These are phyloP conservation scores for Lepidochrysops patricia DNA, from an alignment of 2,888 invertebrate genomes.

Conservation along the genomic window DNA sequence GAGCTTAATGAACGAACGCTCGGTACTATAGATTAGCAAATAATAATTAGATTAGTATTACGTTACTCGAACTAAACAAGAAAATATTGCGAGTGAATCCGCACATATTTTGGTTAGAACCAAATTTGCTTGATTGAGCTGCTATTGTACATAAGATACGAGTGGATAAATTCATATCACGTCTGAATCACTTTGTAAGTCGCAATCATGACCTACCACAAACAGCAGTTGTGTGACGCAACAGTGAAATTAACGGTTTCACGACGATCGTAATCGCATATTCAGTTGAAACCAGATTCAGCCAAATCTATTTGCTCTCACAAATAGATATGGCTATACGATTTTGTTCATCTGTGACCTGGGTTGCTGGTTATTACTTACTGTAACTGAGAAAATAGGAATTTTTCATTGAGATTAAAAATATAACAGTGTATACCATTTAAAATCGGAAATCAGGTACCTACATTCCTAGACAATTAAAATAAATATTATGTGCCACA, in stretches of 20 bases:
- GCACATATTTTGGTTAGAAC: no score
- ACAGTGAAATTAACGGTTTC: slow-evolving; percentile 6
- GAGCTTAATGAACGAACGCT: no score
- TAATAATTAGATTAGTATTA: no score
- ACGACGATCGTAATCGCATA: neutral
- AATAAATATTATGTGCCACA: neutral
- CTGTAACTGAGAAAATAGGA: neutral
- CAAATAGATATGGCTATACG: neutral
- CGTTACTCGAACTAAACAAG: no score
- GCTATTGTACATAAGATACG: neutral
- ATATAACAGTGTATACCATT: no score
- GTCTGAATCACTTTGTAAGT: neutral
- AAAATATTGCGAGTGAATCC: no score
- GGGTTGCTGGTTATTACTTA: neutral
- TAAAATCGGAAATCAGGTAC: no score
- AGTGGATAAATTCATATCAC: neutral
- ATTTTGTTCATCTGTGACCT: neutral
- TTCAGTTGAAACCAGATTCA: slow-evolving; percentile 7
- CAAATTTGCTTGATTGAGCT: neutral
- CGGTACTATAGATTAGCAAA: no score
- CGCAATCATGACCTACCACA: neutral
- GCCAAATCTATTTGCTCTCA: neutral
- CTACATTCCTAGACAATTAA: neutral
- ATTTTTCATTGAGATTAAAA: no score
- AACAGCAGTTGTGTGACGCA: neutral